Conservation (phyloP, 2,888 invertebrate species). For the Macaria liturata region DNA sequence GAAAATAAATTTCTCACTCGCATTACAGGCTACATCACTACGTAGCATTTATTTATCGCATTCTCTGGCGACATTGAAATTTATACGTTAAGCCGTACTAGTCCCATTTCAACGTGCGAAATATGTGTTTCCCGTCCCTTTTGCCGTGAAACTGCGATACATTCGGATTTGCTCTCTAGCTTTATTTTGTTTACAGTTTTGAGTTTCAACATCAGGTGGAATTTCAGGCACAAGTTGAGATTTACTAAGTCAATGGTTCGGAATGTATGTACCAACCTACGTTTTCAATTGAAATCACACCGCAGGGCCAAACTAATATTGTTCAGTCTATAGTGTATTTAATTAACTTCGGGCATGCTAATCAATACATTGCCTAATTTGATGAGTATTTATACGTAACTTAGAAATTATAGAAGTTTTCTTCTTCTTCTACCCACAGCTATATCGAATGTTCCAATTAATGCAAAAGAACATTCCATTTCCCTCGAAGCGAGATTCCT, state of each 20-base stretch:
- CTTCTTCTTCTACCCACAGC: too few relatives aligned
- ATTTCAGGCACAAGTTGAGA: too few relatives aligned
- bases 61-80: slow-evolving; percentile 38
- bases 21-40: slow-evolving; percentile 1
- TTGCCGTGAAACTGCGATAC: slow-evolving; percentile 20
- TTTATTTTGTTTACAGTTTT: slow-evolving; percentile 15
- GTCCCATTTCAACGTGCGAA: slow-evolving; percentile 32
- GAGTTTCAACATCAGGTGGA: background rate
- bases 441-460: background rate
- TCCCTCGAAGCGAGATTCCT: slow-evolving; percentile 2
- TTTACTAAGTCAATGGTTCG: too few relatives aligned
- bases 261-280: too few relatives aligned
- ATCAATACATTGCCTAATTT: too few relatives aligned
- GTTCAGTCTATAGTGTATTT: too few relatives aligned
- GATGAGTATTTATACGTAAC: too few relatives aligned
- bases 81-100: slow-evolving; percentile 39
- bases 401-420: too few relatives aligned
- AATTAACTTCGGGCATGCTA: too few relatives aligned
- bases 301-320: too few relatives aligned
- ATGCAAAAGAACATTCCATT: slow-evolving; percentile 6
- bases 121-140: slow-evolving; percentile 34
- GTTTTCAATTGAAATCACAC: too few relatives aligned
- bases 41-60: slow-evolving; percentile 38
- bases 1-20: slow-evolving; percentile 10
- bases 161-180: slow-evolving; percentile 24